Conservation (phyloP, 2,797 vertebrate species). For the Thamnophis elegans region DNA sequence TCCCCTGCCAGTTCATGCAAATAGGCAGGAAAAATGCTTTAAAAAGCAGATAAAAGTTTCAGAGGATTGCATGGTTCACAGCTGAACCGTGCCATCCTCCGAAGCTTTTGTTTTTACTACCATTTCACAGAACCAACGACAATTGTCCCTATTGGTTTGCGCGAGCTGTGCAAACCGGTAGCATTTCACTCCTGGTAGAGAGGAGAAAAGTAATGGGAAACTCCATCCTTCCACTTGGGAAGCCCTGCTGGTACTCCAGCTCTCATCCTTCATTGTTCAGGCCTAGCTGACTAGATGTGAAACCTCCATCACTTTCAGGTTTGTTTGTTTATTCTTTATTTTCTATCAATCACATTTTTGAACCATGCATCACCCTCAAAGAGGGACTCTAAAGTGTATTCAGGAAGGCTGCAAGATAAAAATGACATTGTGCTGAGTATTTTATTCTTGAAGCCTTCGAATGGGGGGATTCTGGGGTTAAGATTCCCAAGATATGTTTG, state of each 20-base stretch:
- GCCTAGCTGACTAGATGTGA: not conserved
- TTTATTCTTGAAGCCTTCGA: not conserved
- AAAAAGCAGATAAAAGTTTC: too few relatives aligned
- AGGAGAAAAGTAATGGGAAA: not conserved
- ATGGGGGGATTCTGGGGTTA: not conserved
- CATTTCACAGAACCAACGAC: too few relatives aligned
- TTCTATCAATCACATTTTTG: not conserved
- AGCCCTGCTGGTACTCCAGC: not conserved
- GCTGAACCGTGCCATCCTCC: too few relatives aligned
- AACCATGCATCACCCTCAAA: not conserved
- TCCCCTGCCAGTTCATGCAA: too few relatives aligned
- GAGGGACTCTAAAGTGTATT: not conserved
- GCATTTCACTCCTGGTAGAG: not conserved
- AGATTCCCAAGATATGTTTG: not conserved
- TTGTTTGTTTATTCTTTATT: not conserved
- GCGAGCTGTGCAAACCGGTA: too few relatives aligned
- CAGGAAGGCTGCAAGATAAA: not conserved
- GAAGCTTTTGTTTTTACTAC: too few relatives aligned
- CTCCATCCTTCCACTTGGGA: not conserved
- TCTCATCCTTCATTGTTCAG: not conserved
- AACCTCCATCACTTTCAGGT: not conserved
- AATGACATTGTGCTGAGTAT: not conserved
- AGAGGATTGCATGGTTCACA: too few relatives aligned
- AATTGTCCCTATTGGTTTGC: too few relatives aligned
- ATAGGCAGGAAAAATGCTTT: too few relatives aligned